Evolutionary conservation across 2,888 invertebrate species (phyloP), one percentile per base, ranked within the genome.

Genomic region (Melolontha melolontha): DNA sequence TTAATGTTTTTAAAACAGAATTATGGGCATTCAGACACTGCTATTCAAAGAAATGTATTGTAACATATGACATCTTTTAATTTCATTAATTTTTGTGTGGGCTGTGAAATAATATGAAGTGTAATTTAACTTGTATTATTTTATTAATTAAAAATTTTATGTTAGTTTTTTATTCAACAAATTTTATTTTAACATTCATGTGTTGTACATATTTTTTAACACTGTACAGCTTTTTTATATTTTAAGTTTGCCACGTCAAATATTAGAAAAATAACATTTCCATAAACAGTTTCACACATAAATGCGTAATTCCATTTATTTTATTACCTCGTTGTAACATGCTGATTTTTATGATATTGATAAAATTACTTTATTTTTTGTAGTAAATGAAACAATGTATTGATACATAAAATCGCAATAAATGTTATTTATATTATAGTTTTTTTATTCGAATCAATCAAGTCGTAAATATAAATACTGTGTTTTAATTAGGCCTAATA

Each of bases 41-140:
- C 39, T 22, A 22, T 50, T 27, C 27, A 22, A 22, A 27, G 14
- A 16, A 11, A 17, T 50, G 50, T 47, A 17, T 16, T 50, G 2
- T 22, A 22, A 47, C n/a, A 7, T 44, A 44, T 44, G 16, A 44
- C 5, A 50, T 27, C 12, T 40, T n/a, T n/a, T 49, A 34, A 47
- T 62, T 62, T 62, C 16, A 39, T 55, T 65, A 49, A 7, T 49
- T 55, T 66, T 49, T 49, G 66, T 57, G 57, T 55, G 66, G 66
- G 66, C 66, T 66, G 66, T 66, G 66, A 66, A 66, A 55, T 57
- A 57, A 39, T 66, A 57, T 55, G 55, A 65, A 54, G 44, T 59
- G 27, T 44, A 57, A 57, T 65, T 59, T 59, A 59, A 44, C 34
- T 29, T 44, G 44, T 59, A 27, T 44, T 59, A 59, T 59, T 59